phyloP scores from a whole-genome alignment of 2,888 invertebrate species.

The Syrista parreyssii region DNA sequence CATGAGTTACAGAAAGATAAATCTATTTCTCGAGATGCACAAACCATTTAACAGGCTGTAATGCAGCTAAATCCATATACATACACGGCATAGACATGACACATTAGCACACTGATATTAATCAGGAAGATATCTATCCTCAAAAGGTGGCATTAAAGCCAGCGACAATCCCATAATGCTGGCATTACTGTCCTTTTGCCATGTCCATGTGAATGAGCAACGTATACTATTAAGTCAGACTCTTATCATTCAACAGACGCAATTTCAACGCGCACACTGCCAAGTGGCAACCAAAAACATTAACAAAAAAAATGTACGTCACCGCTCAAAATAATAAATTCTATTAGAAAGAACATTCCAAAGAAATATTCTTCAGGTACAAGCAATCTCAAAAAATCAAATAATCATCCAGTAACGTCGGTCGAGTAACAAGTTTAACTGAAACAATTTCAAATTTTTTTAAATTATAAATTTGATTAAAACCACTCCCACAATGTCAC shows the following conservation, averaged over 20 bases:
- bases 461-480: neutral
- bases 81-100: slow-evolving; percentile 31
- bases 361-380: neutral
- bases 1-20: neutral
- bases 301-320: neutral
- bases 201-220: slow-evolving; percentile 20
- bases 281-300: neutral
- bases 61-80: slow-evolving; percentile 47
- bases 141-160: neutral
- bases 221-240: slow-evolving; percentile 13
- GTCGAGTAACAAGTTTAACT: neutral
- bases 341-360: neutral
- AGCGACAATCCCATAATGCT: neutral
- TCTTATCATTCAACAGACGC: slow-evolving; percentile 12
- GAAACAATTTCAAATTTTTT: neutral
- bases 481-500: neutral
- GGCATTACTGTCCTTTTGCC: slow-evolving; percentile 13
- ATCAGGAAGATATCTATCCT: neutral
- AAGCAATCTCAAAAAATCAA: neutral
- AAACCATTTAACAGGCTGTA: slow-evolving; percentile 15
- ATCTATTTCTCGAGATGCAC: neutral
- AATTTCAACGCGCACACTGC: neutral
- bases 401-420: neutral
- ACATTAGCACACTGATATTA: neutral
- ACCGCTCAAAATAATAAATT: neutral